A percentile compares a stretch with the other conserved stretches of the same genome.
phyloP scores from a whole-genome alignment of 2,113 vertebrate genomes.

The Xiphorhynchus elegans region DNA sequence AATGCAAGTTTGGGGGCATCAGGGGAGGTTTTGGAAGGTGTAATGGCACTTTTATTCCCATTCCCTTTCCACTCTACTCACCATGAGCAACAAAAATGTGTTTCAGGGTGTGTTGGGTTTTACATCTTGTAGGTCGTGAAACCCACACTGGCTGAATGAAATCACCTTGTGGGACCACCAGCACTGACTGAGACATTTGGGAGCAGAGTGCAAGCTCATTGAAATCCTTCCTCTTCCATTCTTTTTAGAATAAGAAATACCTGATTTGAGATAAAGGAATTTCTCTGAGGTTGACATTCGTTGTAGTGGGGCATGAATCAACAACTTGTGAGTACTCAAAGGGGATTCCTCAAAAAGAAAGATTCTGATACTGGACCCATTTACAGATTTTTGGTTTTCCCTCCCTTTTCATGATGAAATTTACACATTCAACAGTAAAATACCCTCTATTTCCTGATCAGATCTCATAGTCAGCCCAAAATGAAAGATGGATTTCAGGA shows the following conservation, averaged over 20 bases:
- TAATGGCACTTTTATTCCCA: fast-evolving
- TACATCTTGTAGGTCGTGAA: neutral
- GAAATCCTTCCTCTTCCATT: neutral
- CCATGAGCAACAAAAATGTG: fast-evolving
- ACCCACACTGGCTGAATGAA: fast-evolving
- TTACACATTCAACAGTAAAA: neutral
- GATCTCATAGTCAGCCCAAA: neutral
- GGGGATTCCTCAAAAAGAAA: neutral
- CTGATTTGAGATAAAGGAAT: neutral
- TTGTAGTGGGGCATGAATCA: neutral
- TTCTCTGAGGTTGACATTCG: neutral
- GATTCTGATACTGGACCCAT: neutral
- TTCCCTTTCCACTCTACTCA: neutral
- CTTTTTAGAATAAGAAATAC: neutral
- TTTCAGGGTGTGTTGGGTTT: neutral
- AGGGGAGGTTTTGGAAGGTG: neutral
- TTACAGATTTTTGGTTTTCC: neutral
- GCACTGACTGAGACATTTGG: fast-evolving
- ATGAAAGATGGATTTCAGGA: neutral
- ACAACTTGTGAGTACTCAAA: fast-evolving
- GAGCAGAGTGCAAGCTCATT: neutral
- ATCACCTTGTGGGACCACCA: neutral
- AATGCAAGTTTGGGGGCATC: neutral
- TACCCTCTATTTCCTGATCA: neutral
- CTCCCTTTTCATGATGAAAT: neutral